Percentiles rank a stretch among this genome's conserved stretches.
Conservation (phyloP, 2,797 vertebrate genomes). For the Gallirallus australis region DNA sequence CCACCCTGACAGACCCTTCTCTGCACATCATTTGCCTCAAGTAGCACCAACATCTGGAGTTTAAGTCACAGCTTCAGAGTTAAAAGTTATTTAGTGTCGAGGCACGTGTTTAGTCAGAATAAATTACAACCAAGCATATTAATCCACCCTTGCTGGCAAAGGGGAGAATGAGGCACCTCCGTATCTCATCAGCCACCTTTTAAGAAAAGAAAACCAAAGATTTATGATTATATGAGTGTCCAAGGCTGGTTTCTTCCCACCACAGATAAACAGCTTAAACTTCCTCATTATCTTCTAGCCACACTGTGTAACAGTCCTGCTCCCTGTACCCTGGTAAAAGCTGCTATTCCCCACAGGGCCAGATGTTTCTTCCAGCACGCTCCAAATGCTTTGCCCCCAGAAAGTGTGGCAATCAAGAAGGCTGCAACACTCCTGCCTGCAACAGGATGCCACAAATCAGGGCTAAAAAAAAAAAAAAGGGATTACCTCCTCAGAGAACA, state of each 20-base stretch:
- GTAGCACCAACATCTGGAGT: background rate
- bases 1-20: background rate
- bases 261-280: background rate
- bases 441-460: background rate
- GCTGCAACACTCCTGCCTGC: background rate
- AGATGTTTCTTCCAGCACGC: background rate
- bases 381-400: background rate
- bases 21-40: background rate
- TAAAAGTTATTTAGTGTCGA: background rate
- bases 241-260: background rate
- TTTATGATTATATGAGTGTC: background rate
- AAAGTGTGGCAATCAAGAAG: background rate
- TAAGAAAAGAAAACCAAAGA: background rate
- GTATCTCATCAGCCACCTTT: background rate
- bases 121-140: background rate
- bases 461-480: background rate
- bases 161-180: background rate
- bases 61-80: background rate
- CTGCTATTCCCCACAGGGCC: background rate
- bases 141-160: too few species aligned
- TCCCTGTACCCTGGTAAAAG: background rate
- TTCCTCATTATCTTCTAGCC: background rate
- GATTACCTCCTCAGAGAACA: background rate
- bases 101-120: background rate
- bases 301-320: background rate